A percentile compares a stretch with the other conserved stretches of the same genome.
Evolutionary conservation across 2,888 invertebrate species (phyloP).

Genomic region (Eupeodes luniger): DNA sequence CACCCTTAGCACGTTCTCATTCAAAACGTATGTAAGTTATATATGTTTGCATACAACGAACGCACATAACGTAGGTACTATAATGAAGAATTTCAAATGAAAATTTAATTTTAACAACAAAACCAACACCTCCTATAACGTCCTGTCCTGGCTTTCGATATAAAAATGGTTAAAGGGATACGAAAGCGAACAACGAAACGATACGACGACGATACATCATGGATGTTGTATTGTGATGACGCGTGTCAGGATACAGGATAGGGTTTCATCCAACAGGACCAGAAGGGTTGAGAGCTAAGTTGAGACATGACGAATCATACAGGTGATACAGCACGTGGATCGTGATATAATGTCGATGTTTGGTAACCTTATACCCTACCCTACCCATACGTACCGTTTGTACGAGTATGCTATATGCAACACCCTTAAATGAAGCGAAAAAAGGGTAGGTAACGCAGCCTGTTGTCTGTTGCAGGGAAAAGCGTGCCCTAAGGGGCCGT

Average conservation of each 20-base stretch:
- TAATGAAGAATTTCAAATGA: constrained; percentile 60
- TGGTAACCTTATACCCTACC: constrained; percentile 43
- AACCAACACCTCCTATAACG: constrained; percentile 62
- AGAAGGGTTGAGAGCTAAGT: constrained; percentile 45
- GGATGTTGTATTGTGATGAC: constrained; percentile 52
- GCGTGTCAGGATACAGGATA: constrained; percentile 56
- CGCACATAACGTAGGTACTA: constrained; percentile 7
- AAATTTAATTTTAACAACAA: constrained; percentile 74
- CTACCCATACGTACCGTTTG: not conserved
- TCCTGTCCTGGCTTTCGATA: not conserved
- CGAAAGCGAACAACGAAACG: no score
- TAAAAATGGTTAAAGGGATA: not conserved
- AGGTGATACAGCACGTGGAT: constrained; percentile 73
- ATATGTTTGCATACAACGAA: constrained; percentile 11
- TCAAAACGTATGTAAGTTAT: not conserved
- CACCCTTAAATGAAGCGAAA: constrained; percentile 23
- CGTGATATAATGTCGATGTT: not conserved
- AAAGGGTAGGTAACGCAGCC: not conserved
- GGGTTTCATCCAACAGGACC: constrained; percentile 45
- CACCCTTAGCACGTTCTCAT: constrained; percentile 55
- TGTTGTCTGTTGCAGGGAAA: not conserved
- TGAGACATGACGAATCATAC: constrained; percentile 55
- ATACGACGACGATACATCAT: constrained; percentile 2
- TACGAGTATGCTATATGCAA: no score
- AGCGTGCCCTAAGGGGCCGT: constrained; percentile 26